Conservation (phyloP, 2,888 invertebrate genomes). For the Timema cristinae region DNA sequence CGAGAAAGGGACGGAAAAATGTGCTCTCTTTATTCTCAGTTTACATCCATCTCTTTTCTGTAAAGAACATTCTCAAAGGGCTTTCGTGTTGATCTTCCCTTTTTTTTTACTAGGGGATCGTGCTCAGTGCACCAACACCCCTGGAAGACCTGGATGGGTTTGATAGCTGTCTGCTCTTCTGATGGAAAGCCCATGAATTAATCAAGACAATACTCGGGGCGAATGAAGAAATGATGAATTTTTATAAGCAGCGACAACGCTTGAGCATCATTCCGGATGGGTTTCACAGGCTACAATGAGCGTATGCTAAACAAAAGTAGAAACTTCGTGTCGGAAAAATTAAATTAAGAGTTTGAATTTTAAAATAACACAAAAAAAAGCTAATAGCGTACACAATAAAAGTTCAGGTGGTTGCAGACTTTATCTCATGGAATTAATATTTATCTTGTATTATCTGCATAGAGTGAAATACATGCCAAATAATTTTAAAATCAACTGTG, state of each 20-base stretch:
- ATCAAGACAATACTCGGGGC: constrained; percentile 25
- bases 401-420: too few relatives aligned
- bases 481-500: too few relatives aligned
- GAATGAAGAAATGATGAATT: constrained; percentile 33
- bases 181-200: constrained; percentile 29
- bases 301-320: too few relatives aligned
- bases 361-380: too few relatives aligned
- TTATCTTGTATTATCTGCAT: too few relatives aligned
- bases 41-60: constrained; percentile 8
- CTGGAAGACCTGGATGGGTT: constrained; percentile 4
- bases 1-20: constrained; percentile 21
- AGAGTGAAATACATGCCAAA: too few relatives aligned
- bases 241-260: constrained; percentile 32
- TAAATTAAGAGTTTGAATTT: too few relatives aligned
- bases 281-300: too few relatives aligned
- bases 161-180: neutral
- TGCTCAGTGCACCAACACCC: neutral
- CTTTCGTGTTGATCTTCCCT: constrained; percentile 31
- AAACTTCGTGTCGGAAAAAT: too few relatives aligned
- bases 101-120: constrained; percentile 1
- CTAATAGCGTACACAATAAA: too few relatives aligned
- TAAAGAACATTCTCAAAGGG: constrained; percentile 34
- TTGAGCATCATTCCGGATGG: neutral
- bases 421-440: too few relatives aligned
- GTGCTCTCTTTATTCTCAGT: neutral